A percentile compares a stretch with the other conserved stretches of the same genome.
phyloP scores from a whole-genome alignment of 2,113 vertebrate species.

The Passer domesticus region DNA sequence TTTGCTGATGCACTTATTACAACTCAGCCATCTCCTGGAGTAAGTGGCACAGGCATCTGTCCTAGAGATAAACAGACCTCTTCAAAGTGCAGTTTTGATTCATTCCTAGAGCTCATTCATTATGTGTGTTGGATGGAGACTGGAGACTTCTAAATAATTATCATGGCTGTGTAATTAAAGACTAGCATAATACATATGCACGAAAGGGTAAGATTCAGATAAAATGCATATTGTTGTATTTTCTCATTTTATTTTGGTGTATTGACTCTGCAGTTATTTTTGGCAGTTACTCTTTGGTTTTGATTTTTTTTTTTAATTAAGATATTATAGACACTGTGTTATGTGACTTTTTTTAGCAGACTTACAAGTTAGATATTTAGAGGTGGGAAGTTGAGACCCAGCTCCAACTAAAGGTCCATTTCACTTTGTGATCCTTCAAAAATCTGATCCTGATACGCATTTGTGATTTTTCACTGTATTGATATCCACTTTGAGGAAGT shows the following conservation, averaged over 20 bases:
- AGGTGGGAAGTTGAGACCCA: neutral
- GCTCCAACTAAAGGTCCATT: neutral
- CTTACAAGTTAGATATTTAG: neutral
- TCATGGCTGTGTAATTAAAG: neutral
- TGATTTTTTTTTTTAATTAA: neutral
- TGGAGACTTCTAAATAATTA: neutral
- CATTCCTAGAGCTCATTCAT: neutral
- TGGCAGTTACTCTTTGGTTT: neutral
- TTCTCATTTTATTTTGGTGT: neutral
- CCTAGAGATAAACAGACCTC: neutral
- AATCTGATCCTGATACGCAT: neutral
- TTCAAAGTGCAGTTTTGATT: constrained; percentile 3
- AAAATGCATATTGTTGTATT: neutral
- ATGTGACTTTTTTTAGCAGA: neutral
- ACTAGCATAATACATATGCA: neutral
- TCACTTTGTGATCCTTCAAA: neutral
- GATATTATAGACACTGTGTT: neutral
- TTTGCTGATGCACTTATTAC: neutral
- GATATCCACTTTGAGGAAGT: neutral
- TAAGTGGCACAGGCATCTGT: neutral
- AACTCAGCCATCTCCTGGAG: neutral
- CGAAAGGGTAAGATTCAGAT: neutral
- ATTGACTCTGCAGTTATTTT: neutral
- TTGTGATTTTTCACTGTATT: neutral
- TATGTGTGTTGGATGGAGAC: neutral